phyloP scores from a whole-genome alignment of 2,797 vertebrate genomes.

The Paramormyrops hopkinsi region DNA sequence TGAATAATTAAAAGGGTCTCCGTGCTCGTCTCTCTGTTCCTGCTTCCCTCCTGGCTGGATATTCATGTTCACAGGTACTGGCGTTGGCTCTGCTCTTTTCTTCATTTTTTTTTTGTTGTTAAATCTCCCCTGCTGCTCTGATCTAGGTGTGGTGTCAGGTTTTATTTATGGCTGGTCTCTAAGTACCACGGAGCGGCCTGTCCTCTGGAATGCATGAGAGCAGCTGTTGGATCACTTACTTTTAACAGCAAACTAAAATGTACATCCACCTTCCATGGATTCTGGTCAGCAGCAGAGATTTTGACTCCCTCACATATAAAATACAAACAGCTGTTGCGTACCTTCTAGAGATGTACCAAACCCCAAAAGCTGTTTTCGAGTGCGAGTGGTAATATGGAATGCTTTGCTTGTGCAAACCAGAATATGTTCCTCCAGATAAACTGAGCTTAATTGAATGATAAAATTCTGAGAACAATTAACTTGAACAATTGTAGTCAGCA shows the following conservation, averaged over 20 bases:
- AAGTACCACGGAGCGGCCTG: background rate
- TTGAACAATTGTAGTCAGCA: background rate
- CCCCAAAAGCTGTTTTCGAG: background rate
- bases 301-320: background rate
- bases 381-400: background rate
- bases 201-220: background rate
- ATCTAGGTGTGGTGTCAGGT: background rate
- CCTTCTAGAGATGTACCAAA: background rate
- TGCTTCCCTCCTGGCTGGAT: background rate
- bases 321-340: background rate
- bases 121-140: slow-evolving; percentile 11
- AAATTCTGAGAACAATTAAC: background rate
- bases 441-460: background rate
- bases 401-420: background rate
- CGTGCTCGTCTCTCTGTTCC: background rate
- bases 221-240: slow-evolving; percentile 12
- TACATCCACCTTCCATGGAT: background rate
- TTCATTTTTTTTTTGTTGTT: background rate
- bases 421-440: background rate
- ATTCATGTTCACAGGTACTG: background rate
- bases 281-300: background rate
- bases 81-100: background rate
- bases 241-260: background rate
- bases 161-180: background rate
- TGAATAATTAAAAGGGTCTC: background rate